phyloP scores from a whole-genome alignment of 2,113 vertebrate species.

The Halcyon malimbica region DNA sequence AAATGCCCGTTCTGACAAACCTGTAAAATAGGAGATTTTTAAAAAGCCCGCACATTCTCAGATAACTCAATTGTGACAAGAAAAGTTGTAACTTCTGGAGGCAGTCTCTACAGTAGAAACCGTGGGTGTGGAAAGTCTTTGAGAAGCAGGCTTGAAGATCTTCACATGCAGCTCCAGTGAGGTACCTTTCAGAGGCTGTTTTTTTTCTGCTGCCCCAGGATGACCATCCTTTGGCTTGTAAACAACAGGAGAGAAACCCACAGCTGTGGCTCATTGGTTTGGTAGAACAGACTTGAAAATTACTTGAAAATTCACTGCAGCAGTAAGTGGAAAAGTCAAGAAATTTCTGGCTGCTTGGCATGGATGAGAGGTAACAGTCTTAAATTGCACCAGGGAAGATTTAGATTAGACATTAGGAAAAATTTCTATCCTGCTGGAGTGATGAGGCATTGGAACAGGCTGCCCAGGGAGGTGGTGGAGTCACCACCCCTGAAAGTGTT shows the following conservation, averaged over 20 bases:
- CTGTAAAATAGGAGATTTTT: background rate
- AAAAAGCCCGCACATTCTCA: fast-evolving
- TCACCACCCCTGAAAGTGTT: no score
- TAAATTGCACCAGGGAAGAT: no score
- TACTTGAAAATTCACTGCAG: background rate
- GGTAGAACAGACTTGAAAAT: background rate
- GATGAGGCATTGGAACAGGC: no score
- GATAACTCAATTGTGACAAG: background rate
- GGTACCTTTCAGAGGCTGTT: fast-evolving
- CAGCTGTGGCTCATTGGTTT: background rate
- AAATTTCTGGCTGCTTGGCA: no score
- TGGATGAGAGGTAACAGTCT: no score
- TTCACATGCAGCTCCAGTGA: background rate
- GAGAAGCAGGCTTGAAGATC: background rate
- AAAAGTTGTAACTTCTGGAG: background rate
- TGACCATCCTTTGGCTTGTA: background rate
- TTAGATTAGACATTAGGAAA: no score
- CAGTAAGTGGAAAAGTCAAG: no score
- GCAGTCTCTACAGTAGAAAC: background rate
- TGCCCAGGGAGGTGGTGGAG: no score
- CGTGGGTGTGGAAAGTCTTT: background rate
- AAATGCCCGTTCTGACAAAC: background rate
- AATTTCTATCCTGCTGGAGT: no score
- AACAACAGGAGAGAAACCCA: background rate
- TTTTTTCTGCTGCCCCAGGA: background rate